Percentiles rank a stretch among this genome's conserved stretches.
These are phyloP conservation scores for Flexamia atlantica DNA, from an alignment of 2,888 invertebrate genomes.

Conservation along the genomic window DNA sequence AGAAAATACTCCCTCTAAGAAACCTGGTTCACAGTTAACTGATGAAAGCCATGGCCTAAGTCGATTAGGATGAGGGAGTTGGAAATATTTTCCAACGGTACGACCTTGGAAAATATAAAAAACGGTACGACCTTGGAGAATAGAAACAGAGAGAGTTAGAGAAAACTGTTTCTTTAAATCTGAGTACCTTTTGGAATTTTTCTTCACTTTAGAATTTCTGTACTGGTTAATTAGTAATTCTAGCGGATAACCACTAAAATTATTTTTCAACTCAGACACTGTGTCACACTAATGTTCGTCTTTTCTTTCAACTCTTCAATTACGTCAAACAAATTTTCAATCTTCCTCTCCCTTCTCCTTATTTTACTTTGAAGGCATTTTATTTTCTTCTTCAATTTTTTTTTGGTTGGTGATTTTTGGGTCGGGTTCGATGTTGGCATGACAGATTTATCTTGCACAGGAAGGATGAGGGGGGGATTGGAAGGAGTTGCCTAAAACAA, in stretches of 20 bases:
- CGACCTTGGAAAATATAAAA: no score
- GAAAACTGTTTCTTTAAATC: constrained; percentile 49
- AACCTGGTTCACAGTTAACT: constrained; percentile 31
- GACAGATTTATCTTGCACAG: background rate
- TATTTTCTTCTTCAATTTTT: background rate
- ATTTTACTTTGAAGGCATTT: background rate
- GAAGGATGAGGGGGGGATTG: background rate
- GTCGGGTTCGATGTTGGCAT: background rate
- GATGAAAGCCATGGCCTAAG: constrained; percentile 21
- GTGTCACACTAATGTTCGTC: constrained; percentile 4
- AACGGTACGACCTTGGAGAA: constrained; percentile 54
- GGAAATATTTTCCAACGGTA: constrained; percentile 54
- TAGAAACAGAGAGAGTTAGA: constrained; percentile 54
- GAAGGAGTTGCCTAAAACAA: no score
- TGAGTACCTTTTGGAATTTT: constrained; percentile 28
- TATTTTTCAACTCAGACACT: background rate
- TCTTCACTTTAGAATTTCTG: background rate
- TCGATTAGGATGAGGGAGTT: constrained; percentile 10
- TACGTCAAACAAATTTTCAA: background rate
- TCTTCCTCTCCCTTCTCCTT: background rate
- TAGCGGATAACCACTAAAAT: constrained; percentile 9
- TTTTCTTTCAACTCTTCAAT: background rate
- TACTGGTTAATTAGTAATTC: constrained; percentile 24
- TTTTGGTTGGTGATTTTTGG: background rate
- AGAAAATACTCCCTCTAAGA: constrained; percentile 1